phyloP scores from a whole-genome alignment of 2,113 vertebrate species.

The Nothoprocta pentlandii region DNA sequence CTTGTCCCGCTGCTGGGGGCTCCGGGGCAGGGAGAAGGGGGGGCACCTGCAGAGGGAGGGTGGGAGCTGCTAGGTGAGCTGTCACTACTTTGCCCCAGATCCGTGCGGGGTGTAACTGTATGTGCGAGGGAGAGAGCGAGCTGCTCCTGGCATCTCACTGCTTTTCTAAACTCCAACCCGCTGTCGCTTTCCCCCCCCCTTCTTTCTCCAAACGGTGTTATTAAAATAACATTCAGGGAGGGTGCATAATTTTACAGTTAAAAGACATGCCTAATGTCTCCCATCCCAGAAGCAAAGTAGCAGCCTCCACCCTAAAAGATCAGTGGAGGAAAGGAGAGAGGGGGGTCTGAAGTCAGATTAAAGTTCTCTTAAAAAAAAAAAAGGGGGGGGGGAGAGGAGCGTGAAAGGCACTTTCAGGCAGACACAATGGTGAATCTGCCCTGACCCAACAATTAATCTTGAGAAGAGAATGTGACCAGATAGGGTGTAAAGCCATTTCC shows the following conservation, averaged over 20 bases:
- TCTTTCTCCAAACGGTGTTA: neutral
- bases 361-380: neutral
- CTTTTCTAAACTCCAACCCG: neutral
- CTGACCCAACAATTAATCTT: slow-evolving; percentile 54
- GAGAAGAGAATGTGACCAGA: slow-evolving; percentile 30
- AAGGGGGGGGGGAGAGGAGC: neutral
- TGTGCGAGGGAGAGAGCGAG: neutral
- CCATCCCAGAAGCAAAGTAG: neutral
- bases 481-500: neutral
- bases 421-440: slow-evolving; percentile 27
- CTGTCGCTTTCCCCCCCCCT: neutral
- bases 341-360: neutral
- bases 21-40: no score
- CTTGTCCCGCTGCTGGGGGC: no score
- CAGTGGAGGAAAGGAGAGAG: neutral
- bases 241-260: slow-evolving; percentile 8
- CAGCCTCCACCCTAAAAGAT: neutral
- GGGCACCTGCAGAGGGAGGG: neutral
- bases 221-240: slow-evolving; percentile 35
- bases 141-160: neutral
- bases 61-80: neutral
- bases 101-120: no score
- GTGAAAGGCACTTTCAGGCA: neutral
- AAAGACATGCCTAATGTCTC: slow-evolving; percentile 29
- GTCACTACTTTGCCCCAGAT: accelerated